Conservation (phyloP, 1,140 invertebrate genomes). For the Tetramorium parvispinum region DNA sequence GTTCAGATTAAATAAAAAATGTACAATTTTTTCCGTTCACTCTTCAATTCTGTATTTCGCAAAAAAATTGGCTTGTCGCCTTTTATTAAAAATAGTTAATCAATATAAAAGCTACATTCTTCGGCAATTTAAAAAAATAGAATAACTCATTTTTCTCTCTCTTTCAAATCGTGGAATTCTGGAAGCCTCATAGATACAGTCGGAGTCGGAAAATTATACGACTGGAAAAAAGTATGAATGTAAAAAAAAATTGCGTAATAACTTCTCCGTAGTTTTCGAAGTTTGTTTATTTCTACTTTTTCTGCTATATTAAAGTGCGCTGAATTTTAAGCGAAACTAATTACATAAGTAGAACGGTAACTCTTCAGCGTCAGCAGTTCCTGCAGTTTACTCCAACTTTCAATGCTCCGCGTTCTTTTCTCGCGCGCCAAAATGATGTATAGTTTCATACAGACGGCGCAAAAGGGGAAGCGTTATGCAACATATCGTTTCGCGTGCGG, state of each 20-base stretch:
- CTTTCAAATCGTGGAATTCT: not conserved
- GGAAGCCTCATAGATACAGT: not conserved
- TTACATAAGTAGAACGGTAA: slow-evolving; percentile 35
- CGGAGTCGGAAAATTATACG: slow-evolving; percentile 13
- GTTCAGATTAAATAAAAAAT: not conserved
- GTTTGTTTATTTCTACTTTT: slow-evolving; percentile 33
- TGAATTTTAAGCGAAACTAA: slow-evolving; percentile 45
- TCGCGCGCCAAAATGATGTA: slow-evolving; percentile 18
- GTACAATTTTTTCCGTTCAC: not conserved
- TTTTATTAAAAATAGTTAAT: slow-evolving; percentile 13
- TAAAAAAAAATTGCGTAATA: not conserved
- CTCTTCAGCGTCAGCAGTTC: slow-evolving; percentile 20
- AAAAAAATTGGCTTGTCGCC: not conserved
- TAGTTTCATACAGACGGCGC: not conserved
- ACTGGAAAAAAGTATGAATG: not conserved
- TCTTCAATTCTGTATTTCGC: not conserved
- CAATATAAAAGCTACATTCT: not conserved
- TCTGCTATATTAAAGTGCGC: slow-evolving; percentile 37
- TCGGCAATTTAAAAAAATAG: not conserved
- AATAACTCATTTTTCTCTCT: not conserved
- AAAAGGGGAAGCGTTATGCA: not conserved
- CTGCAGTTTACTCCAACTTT: slow-evolving; percentile 30
- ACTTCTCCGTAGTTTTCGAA: not conserved
- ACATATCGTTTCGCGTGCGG: slow-evolving; percentile 30
- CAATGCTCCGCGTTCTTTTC: slow-evolving; percentile 13